Evolutionary conservation across 2,797 vertebrate species (phyloP).

Genomic region (Spinibarbus caldwelli): DNA sequence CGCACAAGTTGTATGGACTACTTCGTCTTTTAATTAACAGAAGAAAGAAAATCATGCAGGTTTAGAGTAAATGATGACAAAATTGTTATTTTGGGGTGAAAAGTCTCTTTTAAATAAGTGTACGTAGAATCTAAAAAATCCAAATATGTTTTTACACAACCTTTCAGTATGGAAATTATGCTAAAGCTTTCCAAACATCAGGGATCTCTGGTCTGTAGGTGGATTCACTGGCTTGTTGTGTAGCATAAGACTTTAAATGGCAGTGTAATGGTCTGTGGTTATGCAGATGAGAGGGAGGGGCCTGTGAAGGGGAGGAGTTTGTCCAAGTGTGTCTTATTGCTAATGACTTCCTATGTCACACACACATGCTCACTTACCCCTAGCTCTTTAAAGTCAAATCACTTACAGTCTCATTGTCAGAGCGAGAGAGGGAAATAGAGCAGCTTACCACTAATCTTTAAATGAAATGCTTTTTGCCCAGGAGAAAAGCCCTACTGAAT

Average conservation of each 20-base stretch:
- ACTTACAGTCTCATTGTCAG: slow-evolving; percentile 51
- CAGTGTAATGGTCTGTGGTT: not conserved
- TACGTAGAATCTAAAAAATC: not conserved
- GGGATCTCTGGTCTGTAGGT: not conserved
- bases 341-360: slow-evolving; percentile 13
- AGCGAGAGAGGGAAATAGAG: slow-evolving; percentile 43
- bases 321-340: not conserved
- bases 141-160: not conserved
- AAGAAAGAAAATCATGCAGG: not conserved
- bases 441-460: slow-evolving; percentile 59
- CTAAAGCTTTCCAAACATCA: not conserved
- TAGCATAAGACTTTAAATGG: not conserved
- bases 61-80: not conserved
- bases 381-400: slow-evolving; percentile 50
- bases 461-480: slow-evolving; percentile 55
- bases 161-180: slow-evolving; percentile 17
- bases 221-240: not conserved
- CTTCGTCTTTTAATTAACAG: not conserved
- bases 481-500: slow-evolving; percentile 49
- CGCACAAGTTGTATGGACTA: not conserved
- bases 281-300: not conserved
- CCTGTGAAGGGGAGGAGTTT: not conserved
- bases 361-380: slow-evolving; percentile 33
- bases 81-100: not conserved
- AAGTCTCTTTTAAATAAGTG: not conserved